Evolutionary conservation across 2,113 vertebrate genomes (phyloP).

Genomic region (Chloropsis cyanopogon): DNA sequence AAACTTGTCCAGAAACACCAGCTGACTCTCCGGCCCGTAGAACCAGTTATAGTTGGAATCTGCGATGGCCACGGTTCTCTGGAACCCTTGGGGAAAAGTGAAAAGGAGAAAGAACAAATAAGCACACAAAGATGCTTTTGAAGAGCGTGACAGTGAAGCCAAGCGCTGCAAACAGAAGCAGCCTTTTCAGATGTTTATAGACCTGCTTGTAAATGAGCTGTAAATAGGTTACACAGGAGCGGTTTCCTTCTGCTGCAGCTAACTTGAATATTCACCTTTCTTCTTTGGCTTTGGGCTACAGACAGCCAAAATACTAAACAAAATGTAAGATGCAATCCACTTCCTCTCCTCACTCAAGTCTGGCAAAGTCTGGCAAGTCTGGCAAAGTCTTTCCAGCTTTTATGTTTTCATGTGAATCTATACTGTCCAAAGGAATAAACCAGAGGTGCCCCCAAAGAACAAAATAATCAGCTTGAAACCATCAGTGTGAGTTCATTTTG

Average conservation of each 20-base stretch:
- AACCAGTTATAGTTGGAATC: conserved; percentile 99
- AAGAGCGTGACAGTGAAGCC: neutral
- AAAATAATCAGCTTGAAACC: neutral
- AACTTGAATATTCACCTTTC: conserved; percentile 1
- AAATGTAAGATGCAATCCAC: neutral
- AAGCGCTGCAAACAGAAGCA: neutral
- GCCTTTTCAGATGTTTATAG: neutral
- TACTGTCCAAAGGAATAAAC: neutral
- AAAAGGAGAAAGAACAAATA: conserved; percentile 38
- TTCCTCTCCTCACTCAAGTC: neutral
- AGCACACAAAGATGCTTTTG: neutral
- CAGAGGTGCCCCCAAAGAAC: neutral
- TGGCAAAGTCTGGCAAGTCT: neutral
- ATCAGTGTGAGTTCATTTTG: neutral
- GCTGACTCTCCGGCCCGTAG: conserved; percentile 96
- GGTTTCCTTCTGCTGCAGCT: neutral
- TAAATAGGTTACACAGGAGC: neutral
- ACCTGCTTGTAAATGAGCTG: neutral
- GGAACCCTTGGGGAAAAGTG: conserved; percentile 82
- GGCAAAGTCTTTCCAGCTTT: neutral
- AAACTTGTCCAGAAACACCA: conserved; percentile 95
- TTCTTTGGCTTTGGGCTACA: neutral
- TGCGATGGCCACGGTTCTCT: conserved; percentile 92
- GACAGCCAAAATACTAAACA: neutral
- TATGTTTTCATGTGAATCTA: neutral